phyloP scores from a whole-genome alignment of 2,888 invertebrate genomes.

The Melieria omissa region DNA sequence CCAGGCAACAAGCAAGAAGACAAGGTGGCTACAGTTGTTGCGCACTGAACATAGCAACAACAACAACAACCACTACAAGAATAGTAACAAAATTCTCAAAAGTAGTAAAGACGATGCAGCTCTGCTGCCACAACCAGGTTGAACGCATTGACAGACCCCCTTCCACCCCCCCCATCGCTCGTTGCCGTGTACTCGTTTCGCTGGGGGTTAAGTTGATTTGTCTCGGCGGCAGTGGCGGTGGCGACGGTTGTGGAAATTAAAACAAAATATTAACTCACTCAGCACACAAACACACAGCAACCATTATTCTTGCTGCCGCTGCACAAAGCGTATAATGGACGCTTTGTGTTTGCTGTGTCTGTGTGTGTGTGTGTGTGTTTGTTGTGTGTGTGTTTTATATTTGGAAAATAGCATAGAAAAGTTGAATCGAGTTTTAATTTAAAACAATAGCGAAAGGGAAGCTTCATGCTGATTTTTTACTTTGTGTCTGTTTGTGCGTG shows the following conservation, averaged over 20 bases:
- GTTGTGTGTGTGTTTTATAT: background rate
- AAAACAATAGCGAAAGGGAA: conserved; percentile 19
- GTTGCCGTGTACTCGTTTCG: no score
- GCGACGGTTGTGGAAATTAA: conserved; percentile 6
- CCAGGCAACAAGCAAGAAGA: background rate
- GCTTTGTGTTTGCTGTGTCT: conserved; percentile 13
- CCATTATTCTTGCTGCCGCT: background rate
- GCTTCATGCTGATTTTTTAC: no score
- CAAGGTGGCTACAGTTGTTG: no score
- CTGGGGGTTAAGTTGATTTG: no score
- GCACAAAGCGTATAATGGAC: conserved; percentile 4
- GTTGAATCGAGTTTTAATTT: conserved; percentile 29
- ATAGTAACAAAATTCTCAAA: background rate
- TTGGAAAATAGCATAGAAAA: conserved; percentile 34
- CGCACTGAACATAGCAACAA: no score
- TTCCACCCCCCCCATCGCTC: no score
- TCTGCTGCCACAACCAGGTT: no score
- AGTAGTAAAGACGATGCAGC: background rate
- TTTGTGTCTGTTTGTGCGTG: no score
- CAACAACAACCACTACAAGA: no score
- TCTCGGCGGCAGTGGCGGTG: no score
- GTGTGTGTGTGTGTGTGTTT: conserved; percentile 28
- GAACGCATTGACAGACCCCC: no score
- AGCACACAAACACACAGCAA: background rate
- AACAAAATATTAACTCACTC: conserved; percentile 46